Percentiles rank a stretch among this genome's conserved stretches.
Evolutionary conservation across 2,888 invertebrate species (phyloP).

Genomic region (Salpingus planirostris): DNA sequence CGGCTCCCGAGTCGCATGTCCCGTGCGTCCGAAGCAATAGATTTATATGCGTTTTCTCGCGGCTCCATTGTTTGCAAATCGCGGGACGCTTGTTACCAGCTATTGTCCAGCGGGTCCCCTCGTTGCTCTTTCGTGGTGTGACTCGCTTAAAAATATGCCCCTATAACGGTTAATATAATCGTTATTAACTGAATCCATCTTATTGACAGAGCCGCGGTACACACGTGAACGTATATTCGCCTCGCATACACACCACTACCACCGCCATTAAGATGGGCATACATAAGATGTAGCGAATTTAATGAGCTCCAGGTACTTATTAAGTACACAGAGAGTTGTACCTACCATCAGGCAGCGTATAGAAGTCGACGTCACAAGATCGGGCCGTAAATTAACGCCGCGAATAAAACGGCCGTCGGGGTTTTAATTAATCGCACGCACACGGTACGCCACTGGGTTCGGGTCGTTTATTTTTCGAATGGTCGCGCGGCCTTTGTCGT

Average conservation of each 20-base stretch:
- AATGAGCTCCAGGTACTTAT: constrained; percentile 6
- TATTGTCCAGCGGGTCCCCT: constrained; percentile 35
- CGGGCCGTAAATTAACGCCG: constrained; percentile 12
- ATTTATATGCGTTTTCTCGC: constrained; percentile 31
- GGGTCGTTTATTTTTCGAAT: no score
- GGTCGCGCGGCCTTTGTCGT: no score
- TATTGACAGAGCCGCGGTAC: constrained; percentile 2
- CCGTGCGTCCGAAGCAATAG: no score
- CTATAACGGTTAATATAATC: constrained; percentile 27
- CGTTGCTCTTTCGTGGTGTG: constrained; percentile 19
- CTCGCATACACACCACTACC: no score
- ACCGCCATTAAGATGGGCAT: constrained; percentile 10
- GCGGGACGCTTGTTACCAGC: constrained; percentile 35
- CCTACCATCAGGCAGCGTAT: constrained; percentile 3
- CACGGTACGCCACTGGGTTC: no score
- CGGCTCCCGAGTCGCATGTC: no score
- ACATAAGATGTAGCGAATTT: constrained; percentile 10
- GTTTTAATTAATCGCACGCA: constrained; percentile 12
- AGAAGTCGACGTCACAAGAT: constrained; percentile 8
- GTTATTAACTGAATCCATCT: constrained; percentile 13
- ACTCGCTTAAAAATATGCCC: constrained; percentile 23
- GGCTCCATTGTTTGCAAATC: constrained; percentile 41
- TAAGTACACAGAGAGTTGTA: not conserved
- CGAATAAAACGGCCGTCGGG: constrained; percentile 7
- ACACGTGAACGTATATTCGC: not conserved